Conservation (phyloP, 1,140 invertebrate genomes). For the Argopecten irradians region DNA sequence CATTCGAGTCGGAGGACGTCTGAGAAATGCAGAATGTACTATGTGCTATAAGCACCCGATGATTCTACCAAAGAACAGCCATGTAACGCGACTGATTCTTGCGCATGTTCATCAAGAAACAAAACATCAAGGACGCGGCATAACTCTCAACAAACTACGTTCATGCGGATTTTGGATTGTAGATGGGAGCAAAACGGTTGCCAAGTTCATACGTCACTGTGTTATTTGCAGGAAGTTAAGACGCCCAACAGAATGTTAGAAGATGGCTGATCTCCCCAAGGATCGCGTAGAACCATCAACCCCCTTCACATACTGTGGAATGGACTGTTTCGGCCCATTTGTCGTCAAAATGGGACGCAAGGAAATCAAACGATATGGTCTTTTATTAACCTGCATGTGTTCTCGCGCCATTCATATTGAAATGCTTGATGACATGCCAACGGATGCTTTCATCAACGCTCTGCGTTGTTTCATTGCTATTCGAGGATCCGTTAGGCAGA, state of each 20-base stretch:
- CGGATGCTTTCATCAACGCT: constrained; percentile 57
- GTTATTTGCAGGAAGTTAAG: constrained; percentile 46
- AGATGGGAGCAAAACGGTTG: constrained; percentile 35
- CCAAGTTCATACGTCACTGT: constrained; percentile 39
- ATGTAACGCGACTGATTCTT: constrained; percentile 41
- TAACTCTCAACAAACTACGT: constrained; percentile 47
- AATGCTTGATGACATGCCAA: constrained; percentile 54
- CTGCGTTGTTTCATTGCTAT: constrained; percentile 53
- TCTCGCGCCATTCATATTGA: constrained; percentile 57
- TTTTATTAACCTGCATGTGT: constrained; percentile 56
- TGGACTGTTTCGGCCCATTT: constrained; percentile 39
- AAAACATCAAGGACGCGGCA: constrained; percentile 48
- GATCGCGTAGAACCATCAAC: constrained; percentile 38
- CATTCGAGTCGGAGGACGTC: constrained; percentile 45
- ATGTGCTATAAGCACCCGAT: constrained; percentile 40
- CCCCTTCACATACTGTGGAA: constrained; percentile 48
- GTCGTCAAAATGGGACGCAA: constrained; percentile 20
- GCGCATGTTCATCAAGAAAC: constrained; percentile 36
- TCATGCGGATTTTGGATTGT: constrained; percentile 50
- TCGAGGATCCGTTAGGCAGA: constrained; percentile 47
- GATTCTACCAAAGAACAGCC: constrained; percentile 39
- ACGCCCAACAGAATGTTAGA: constrained; percentile 34
- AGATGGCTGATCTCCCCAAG: constrained; percentile 53
- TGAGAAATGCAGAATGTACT: constrained; percentile 31
- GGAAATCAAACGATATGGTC: constrained; percentile 43